These are phyloP conservation scores for Zonitis immaculata DNA, from an alignment of 2,888 invertebrate species.

Conservation along the genomic window DNA sequence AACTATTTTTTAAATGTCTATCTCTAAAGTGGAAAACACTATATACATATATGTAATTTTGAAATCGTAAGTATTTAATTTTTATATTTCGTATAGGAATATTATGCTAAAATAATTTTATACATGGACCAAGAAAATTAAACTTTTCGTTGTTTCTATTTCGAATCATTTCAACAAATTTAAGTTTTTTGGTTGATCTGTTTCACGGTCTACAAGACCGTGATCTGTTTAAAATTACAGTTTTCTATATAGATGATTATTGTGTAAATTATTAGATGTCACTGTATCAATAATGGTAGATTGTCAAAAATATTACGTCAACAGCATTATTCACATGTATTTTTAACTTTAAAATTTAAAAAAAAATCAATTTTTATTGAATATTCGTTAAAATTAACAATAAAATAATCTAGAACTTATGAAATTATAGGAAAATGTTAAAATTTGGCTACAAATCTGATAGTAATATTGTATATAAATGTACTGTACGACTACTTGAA, in stretches of 20 bases:
- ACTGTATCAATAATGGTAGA: background rate
- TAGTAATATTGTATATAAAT: slow-evolving; percentile 73
- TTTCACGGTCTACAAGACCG: background rate
- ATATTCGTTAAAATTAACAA: background rate
- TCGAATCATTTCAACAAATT: background rate
- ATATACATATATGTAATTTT: no score
- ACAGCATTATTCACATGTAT: background rate
- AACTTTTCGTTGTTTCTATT: no score
- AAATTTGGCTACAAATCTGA: slow-evolving; percentile 61
- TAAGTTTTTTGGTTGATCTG: no score
- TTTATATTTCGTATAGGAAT: no score
- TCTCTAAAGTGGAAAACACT: no score
- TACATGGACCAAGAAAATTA: no score
- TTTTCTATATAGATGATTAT: no score
- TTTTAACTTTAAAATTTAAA: background rate
- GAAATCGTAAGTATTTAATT: no score
- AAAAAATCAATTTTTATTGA: background rate
- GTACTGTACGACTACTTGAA: slow-evolving; percentile 83
- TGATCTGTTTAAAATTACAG: background rate
- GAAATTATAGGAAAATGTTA: slow-evolving; percentile 41
- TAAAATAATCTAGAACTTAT: slow-evolving; percentile 15
- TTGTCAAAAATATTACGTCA: background rate
- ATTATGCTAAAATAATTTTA: no score
- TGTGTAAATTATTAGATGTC: no score
- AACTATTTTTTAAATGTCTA: no score